Evolutionary conservation across 2,797 vertebrate species (phyloP), one percentile per base, ranked within the genome.

Genomic region (Halcyon badia): DNA sequence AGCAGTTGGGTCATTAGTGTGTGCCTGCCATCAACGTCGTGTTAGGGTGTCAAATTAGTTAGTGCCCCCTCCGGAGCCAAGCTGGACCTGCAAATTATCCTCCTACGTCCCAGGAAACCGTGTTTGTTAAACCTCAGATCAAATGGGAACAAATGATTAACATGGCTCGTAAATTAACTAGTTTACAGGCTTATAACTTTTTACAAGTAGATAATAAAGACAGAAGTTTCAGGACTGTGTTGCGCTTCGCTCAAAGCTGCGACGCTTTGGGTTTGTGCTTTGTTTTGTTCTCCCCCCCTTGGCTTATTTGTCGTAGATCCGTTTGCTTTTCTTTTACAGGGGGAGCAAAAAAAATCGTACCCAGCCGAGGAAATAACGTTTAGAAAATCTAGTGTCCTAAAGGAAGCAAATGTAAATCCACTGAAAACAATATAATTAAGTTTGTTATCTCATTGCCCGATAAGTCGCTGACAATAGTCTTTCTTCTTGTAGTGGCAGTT

Each of bases 91-190:
- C 97, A 98, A 98, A 98, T 98, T 97, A 98, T 97, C 95, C 89
- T 96, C 89, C 95, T 79, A 85, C 52, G 17, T 97, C 96, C 97
- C 96, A 95, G 91, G 96, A 97, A 98, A 96, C 96, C 21, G 2
- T 97, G 95, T 98, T 97, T 97, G 95, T 71, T 89, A 97, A 97
- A 97, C 94, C 94, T 91, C 80, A 33, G 90, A 97, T 97, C 97
- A 95, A 96, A 97, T 97, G 91, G 90, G 97, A 98, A 96, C 97
- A 97, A 98, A 98, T 98, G 88, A 98, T 97, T 97, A 97, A 96
- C 95, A 95, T 57, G 96, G 96, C 97, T 97, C 97, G 95, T 98
- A 98, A 98, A 98, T 98, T 96, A 97, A 96, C 94, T 97, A 96
- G 95, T 98, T 98, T 98, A 98, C 94, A 93, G 96, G 94, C 97